A percentile compares a stretch with the other conserved stretches of the same genome.
Conservation (phyloP, 2,888 invertebrate genomes). For the Pterostichus madidus region DNA sequence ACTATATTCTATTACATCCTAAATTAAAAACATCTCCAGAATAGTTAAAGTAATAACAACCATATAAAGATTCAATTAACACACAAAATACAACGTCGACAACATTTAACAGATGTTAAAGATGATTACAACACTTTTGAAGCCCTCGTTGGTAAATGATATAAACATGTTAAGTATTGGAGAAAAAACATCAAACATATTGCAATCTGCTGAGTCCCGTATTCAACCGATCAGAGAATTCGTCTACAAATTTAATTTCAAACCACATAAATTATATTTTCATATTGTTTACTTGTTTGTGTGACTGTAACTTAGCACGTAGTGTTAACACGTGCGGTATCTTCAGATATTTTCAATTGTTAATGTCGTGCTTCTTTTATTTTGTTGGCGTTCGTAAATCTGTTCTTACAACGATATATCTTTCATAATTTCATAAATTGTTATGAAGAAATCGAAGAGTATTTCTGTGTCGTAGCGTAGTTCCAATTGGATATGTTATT, state of each 20-base stretch:
- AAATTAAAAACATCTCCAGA: no score
- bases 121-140: neutral
- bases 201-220: neutral
- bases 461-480: no score
- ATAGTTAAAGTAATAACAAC: no score
- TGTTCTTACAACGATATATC: neutral
- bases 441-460: no score
- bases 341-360: neutral
- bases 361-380: neutral
- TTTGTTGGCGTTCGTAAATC: neutral
- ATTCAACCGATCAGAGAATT: neutral
- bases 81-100: no score
- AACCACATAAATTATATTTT: neutral
- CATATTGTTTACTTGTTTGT: neutral
- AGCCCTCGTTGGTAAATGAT: neutral
- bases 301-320: neutral
- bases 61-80: no score
- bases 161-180: neutral
- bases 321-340: neutral
- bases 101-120: neutral
- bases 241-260: neutral
- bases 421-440: neutral
- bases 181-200: neutral
- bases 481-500: no score
- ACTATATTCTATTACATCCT: no score